A percentile compares a stretch with the other conserved stretches of the same genome.
Conservation (phyloP, 2,888 invertebrate species). For the Eurytoma adleriae region DNA sequence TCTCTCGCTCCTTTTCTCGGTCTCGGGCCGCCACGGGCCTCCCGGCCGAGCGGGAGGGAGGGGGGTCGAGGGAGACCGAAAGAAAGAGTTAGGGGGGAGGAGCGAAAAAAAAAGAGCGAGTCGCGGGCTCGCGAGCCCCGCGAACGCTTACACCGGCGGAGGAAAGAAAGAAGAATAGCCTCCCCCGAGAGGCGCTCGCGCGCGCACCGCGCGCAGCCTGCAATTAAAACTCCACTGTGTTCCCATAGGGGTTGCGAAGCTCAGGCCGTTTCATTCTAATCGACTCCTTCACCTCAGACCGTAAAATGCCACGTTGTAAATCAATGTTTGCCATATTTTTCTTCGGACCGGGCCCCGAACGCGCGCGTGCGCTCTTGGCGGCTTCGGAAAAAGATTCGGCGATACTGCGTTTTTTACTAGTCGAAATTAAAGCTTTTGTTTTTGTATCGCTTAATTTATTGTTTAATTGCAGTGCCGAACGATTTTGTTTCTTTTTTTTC, state of each 20-base stretch:
- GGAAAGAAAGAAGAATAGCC: slow-evolving; percentile 74
- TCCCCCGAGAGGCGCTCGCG: slow-evolving; percentile 61
- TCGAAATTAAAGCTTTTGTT: slow-evolving; percentile 37
- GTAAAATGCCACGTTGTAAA: slow-evolving; percentile 59
- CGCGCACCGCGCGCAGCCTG: slow-evolving; percentile 61
- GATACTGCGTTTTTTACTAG: slow-evolving; percentile 32
- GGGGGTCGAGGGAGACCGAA: slow-evolving; percentile 19
- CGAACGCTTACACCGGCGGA: slow-evolving; percentile 39
- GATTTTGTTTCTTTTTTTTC: no score
- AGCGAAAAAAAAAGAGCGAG: slow-evolving; percentile 58
- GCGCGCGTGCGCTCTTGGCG: not conserved
- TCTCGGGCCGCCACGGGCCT: not conserved
- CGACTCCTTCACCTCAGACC: slow-evolving; percentile 54
- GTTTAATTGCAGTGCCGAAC: not conserved
- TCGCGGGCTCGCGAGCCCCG: slow-evolving; percentile 19
- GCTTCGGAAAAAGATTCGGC: slow-evolving; percentile 28
- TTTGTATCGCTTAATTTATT: slow-evolving; percentile 39
- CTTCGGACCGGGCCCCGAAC: slow-evolving; percentile 9
- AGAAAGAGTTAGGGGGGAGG: slow-evolving; percentile 46
- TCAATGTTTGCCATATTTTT: slow-evolving; percentile 57
- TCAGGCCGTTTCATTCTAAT: slow-evolving; percentile 53
- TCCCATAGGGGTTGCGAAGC: slow-evolving; percentile 53
- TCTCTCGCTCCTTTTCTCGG: slow-evolving; percentile 31
- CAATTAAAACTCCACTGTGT: slow-evolving; percentile 68
- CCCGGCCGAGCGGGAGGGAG: slow-evolving; percentile 12